Conservation (phyloP, 1,140 invertebrate genomes). For the Laupala kohalensis region DNA sequence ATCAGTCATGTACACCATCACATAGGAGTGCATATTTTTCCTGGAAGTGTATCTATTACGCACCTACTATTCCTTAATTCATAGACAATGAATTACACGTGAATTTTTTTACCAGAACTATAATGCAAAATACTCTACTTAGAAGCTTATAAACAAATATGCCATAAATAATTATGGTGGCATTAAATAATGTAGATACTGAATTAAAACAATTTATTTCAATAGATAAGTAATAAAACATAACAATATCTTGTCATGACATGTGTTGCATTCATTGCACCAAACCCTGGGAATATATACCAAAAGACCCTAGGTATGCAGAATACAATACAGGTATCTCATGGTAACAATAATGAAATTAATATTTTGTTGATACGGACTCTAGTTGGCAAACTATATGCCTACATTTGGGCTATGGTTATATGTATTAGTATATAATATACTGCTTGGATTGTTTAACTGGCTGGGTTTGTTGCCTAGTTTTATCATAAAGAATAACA, state of each 20-base stretch:
- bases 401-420: slow-evolving; percentile 9
- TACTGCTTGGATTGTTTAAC: slow-evolving; percentile 5
- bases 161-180: background rate
- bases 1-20: background rate
- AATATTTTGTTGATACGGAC: slow-evolving; percentile 5
- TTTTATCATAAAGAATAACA: background rate
- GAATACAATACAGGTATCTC: slow-evolving; percentile 2
- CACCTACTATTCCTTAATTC: background rate
- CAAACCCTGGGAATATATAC: background rate
- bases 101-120: background rate
- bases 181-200: background rate
- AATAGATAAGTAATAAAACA: background rate
- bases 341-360: slow-evolving; percentile 8
- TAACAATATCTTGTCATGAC: background rate
- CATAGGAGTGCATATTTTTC: background rate
- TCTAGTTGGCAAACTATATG: slow-evolving; percentile 11
- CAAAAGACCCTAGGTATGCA: background rate
- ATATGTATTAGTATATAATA: slow-evolving; percentile 6
- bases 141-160: background rate
- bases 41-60: background rate
- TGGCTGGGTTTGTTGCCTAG: slow-evolving; percentile 10
- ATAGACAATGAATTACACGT: background rate
- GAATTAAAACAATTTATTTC: background rate
- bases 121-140: background rate
- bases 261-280: background rate